These are phyloP conservation scores for Platyrinchus mystaceus DNA, from an alignment of 2,797 vertebrate species.

Conservation along the genomic window DNA sequence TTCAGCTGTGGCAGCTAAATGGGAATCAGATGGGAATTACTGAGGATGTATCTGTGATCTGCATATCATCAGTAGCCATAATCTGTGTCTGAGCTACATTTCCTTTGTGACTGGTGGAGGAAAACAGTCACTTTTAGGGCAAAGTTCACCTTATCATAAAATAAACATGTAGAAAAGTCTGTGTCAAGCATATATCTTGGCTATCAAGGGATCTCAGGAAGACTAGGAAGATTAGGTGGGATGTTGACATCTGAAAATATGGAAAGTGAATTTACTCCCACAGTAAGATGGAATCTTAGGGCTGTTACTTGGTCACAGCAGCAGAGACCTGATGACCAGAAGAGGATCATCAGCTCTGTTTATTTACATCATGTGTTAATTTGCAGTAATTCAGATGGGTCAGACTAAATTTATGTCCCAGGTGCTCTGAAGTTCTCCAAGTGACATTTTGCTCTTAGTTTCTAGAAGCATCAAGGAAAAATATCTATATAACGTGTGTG, in stretches of 20 bases:
- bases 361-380: neutral
- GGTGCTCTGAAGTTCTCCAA: neutral
- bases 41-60: fast-evolving
- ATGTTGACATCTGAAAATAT: neutral
- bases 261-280: neutral
- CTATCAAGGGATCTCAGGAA: neutral
- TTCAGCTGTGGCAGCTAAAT: neutral
- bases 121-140: neutral
- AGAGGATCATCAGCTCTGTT: neutral
- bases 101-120: neutral
- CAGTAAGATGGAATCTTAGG: neutral
- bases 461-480: neutral
- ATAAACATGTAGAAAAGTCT: neutral
- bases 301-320: neutral
- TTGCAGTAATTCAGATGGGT: neutral
- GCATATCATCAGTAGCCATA: neutral
- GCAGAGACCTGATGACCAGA: neutral
- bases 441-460: neutral
- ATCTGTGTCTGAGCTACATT: neutral
- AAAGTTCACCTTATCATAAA: neutral
- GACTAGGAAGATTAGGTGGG: neutral
- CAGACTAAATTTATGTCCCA: neutral
- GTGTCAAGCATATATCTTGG: neutral
- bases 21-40: neutral
- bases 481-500: neutral